phyloP scores from a whole-genome alignment of 2,797 vertebrate genomes.

The Enteromius anoplus region DNA sequence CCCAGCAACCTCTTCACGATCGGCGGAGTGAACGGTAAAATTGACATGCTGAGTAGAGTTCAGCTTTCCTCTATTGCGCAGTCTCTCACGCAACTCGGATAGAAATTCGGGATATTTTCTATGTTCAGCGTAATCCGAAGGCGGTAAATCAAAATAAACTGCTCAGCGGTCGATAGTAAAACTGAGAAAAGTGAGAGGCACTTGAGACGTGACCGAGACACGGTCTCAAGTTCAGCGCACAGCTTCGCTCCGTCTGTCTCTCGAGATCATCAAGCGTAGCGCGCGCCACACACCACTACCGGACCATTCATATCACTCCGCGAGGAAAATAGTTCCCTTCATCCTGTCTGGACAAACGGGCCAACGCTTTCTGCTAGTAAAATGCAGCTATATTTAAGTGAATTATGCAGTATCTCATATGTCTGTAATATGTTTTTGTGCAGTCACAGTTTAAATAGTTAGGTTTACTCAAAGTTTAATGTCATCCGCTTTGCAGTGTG shows the following conservation, averaged over 20 bases:
- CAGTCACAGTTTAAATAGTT: not conserved
- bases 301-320: conserved; percentile 73
- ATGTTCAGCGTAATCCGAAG: not conserved
- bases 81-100: conserved; percentile 22
- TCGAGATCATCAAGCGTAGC: conserved; percentile 9
- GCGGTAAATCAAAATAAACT: not conserved
- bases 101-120: conserved; percentile 6
- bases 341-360: not conserved
- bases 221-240: conserved; percentile 44
- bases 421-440: not conserved
- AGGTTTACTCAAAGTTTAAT: conserved; percentile 69
- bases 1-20: conserved; percentile 97
- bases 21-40: conserved; percentile 97
- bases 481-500: conserved; percentile 68
- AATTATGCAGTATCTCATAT: not conserved
- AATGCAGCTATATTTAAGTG: not conserved
- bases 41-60: conserved; percentile 84
- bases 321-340: conserved; percentile 70
- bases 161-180: not conserved
- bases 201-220: conserved; percentile 37
- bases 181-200: conserved; percentile 21
- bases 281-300: conserved; percentile 7
- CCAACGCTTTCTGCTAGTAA: not conserved
- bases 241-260: conserved; percentile 30
- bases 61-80: conserved; percentile 32